These are phyloP conservation scores for Zygaena filipendulae DNA, from an alignment of 2,888 invertebrate species.

Conservation along the genomic window DNA sequence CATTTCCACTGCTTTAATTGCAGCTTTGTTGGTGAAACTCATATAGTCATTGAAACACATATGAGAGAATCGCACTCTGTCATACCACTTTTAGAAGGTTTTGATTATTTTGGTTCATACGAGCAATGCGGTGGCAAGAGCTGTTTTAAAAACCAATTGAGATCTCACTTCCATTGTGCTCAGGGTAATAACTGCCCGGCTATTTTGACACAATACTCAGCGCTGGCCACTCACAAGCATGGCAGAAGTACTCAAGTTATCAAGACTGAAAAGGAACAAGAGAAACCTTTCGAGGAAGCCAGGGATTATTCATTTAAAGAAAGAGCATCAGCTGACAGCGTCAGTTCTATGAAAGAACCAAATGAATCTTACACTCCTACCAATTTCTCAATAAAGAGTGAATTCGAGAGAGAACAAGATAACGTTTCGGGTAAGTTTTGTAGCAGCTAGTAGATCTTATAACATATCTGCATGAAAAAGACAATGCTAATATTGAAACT, in stretches of 20 bases:
- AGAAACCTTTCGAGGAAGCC: slow-evolving; percentile 53
- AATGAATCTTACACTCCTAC: slow-evolving; percentile 42
- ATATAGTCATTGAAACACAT: slow-evolving; percentile 82
- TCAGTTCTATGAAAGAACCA: slow-evolving; percentile 44
- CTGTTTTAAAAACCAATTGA: slow-evolving; percentile 56
- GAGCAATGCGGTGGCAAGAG: slow-evolving; percentile 62
- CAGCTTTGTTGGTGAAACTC: slow-evolving; percentile 83
- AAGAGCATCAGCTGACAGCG: slow-evolving; percentile 51
- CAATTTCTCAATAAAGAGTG: slow-evolving; percentile 59
- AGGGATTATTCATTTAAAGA: slow-evolving; percentile 64
- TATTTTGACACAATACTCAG: slow-evolving; percentile 60
- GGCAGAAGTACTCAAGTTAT: slow-evolving; percentile 55
- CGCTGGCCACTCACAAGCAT: slow-evolving; percentile 59
- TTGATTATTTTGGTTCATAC: slow-evolving; percentile 77
- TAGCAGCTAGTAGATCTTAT: no score
- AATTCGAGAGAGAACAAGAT: slow-evolving; percentile 57
- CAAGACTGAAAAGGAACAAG: slow-evolving; percentile 46
- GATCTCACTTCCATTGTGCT: slow-evolving; percentile 59
- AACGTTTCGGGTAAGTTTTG: slow-evolving; percentile 56
- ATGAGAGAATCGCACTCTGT: slow-evolving; percentile 88
- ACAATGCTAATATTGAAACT: slow-evolving; percentile 12
- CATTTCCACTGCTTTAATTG: slow-evolving; percentile 93
- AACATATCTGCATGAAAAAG: no score
- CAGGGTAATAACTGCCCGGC: slow-evolving; percentile 60
- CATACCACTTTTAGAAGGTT: slow-evolving; percentile 84